phyloP scores from a whole-genome alignment of 2,113 vertebrate genomes.

The Syngnathoides biaculeatus region DNA sequence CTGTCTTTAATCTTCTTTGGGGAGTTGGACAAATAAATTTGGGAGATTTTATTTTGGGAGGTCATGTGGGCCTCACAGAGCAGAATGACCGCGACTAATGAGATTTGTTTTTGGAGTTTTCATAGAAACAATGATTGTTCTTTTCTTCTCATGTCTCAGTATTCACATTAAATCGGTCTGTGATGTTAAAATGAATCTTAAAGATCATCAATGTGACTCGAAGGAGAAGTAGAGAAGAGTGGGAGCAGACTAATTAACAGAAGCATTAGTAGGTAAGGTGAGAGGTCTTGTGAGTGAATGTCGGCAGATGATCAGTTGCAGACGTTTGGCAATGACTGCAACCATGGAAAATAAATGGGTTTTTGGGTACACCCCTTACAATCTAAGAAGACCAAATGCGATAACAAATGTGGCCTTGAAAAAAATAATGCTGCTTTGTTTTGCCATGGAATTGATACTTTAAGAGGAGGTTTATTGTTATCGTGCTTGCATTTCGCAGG shows the following conservation, averaged over 20 bases:
- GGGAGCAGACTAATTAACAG: slow-evolving; percentile 10
- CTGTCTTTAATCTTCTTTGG: neutral
- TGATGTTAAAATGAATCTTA: neutral
- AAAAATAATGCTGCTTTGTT: too few species aligned
- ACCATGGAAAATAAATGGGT: too few species aligned
- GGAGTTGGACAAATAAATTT: slow-evolving; percentile 9
- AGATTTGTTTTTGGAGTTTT: slow-evolving; percentile 42
- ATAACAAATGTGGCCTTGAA: too few species aligned
- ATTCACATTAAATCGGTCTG: neutral
- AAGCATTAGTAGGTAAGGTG: slow-evolving; percentile 47
- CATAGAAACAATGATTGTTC: neutral
- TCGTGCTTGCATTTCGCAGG: too few species aligned
- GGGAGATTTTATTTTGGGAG: slow-evolving; percentile 32
- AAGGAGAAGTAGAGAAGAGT: slow-evolving; percentile 5
- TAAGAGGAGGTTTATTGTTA: too few species aligned
- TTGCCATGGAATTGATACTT: too few species aligned
- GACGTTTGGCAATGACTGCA: slow-evolving; percentile 23
- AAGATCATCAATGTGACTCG: neutral
- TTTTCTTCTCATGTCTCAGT: slow-evolving; percentile 6
- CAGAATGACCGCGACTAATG: slow-evolving; percentile 36
- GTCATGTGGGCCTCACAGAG: slow-evolving; percentile 13
- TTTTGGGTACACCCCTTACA: too few species aligned
- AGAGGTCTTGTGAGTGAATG: slow-evolving; percentile 62
- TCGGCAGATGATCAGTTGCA: slow-evolving; percentile 55
- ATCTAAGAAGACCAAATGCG: too few species aligned